Evolutionary conservation across 2,888 invertebrate species (phyloP).

Genomic region (Leucoptera coffeella): DNA sequence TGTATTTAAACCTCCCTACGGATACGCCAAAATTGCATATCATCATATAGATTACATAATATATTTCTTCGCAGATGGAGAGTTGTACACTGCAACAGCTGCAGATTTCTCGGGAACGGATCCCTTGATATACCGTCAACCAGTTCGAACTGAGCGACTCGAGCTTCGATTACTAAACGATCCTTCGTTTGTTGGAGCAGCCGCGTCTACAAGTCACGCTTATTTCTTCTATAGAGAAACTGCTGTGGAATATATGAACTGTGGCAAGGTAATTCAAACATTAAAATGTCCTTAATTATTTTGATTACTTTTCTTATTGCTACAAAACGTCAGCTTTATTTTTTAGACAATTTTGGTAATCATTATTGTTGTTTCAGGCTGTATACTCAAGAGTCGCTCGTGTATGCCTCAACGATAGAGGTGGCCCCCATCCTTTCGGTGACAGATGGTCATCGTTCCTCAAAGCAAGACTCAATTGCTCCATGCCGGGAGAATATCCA

Average conservation of each 20-base stretch:
- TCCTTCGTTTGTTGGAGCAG: constrained; percentile 88
- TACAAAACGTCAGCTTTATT: too few relatives aligned
- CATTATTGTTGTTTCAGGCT: constrained; percentile 62
- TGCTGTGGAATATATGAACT: constrained; percentile 89
- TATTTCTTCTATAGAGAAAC: constrained; percentile 92
- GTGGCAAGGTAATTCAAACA: constrained; percentile 70
- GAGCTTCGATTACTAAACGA: constrained; percentile 91
- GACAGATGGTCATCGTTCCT: constrained; percentile 91
- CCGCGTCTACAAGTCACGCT: constrained; percentile 78
- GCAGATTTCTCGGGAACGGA: constrained; percentile 94
- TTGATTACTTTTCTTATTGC: too few relatives aligned
- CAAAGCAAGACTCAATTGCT: constrained; percentile 91
- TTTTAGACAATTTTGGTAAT: too few relatives aligned
- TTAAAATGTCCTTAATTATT: too few relatives aligned
- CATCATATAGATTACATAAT: too few relatives aligned
- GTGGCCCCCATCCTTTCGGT: constrained; percentile 79
- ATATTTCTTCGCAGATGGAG: constrained; percentile 72
- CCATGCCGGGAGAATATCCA: constrained; percentile 91
- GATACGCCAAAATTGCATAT: too few relatives aligned
- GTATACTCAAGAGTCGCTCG: constrained; percentile 91
- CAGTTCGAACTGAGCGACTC: constrained; percentile 85
- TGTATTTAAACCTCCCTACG: too few relatives aligned
- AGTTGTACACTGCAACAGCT: constrained; percentile 88
- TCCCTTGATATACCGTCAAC: constrained; percentile 88
- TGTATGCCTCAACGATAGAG: constrained; percentile 90